These are phyloP conservation scores for Nycticryphes semicollaris DNA, from an alignment of 2,113 vertebrate species.

Conservation along the genomic window DNA sequence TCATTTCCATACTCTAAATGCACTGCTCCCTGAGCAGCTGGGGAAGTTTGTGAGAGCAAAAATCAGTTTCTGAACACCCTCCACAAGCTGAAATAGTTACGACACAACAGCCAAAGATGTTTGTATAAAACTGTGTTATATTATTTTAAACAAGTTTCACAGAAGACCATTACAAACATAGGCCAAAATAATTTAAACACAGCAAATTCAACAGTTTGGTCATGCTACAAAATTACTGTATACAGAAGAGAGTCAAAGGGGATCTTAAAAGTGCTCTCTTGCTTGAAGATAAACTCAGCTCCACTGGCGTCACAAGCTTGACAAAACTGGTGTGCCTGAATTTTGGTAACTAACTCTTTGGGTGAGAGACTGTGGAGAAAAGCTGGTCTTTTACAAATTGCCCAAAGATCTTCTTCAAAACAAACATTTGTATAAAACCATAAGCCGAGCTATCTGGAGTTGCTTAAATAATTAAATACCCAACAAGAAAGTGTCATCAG, in stretches of 20 bases:
- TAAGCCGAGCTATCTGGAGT: slow-evolving; percentile 55
- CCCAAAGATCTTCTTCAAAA: slow-evolving; percentile 70
- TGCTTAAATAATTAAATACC: slow-evolving; percentile 75
- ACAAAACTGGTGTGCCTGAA: background rate
- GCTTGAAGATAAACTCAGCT: slow-evolving; percentile 40
- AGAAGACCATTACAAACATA: slow-evolving; percentile 73
- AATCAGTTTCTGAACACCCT: background rate
- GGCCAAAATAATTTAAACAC: slow-evolving; percentile 76
- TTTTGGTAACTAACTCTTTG: slow-evolving; percentile 59
- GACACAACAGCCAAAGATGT: slow-evolving; percentile 11
- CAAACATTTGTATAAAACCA: slow-evolving; percentile 70
- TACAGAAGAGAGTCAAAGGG: slow-evolving; percentile 70
- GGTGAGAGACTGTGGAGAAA: slow-evolving; percentile 30
- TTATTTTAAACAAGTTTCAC: slow-evolving; percentile 74
- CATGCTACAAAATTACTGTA: slow-evolving; percentile 75
- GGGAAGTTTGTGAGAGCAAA: background rate
- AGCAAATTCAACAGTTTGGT: slow-evolving; percentile 69
- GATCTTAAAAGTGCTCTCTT: slow-evolving; percentile 71
- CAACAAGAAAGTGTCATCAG: slow-evolving; percentile 49
- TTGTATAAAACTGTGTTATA: slow-evolving; percentile 77
- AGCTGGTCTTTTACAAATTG: slow-evolving; percentile 51
- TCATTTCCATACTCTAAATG: background rate
- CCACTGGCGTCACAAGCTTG: slow-evolving; percentile 14
- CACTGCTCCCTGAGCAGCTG: slow-evolving; percentile 38
- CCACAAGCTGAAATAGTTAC: background rate